Base-by-base conservation (phyloP, 1,140 invertebrate species). In the Cydia amplana region DNA sequence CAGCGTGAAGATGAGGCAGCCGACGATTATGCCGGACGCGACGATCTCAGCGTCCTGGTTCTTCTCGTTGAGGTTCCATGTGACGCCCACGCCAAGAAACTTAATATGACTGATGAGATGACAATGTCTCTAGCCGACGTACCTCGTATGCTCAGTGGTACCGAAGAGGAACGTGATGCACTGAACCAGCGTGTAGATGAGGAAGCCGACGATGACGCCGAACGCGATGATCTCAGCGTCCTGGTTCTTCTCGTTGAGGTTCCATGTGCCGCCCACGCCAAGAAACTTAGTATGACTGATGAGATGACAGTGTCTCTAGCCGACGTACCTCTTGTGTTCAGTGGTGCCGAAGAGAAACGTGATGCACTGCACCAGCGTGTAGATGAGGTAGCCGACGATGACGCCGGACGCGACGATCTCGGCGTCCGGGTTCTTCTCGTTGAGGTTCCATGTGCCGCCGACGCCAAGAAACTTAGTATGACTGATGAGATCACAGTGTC, bases 51-150 rank as follows among this genome's bases (percentile, higher is more conserved):
- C 95, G 85, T 97, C 97, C 1, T 96, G 95, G 87, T 95, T 96
- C 91, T 97, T 97, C 88, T 97, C 97, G 82, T 97, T 96, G n/a
- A 97, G 90, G 89, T 98, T 97, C 96, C 97, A 97, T 9, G 96
- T 97, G 43, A 96, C 97, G 51, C 96, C 96, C n/a, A 97, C 96
- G 32, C 97, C 97, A 51, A 98, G 93, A 85, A 98, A 97, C 81
- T 95, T 25, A 25, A 25, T 3, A 25, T 25, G 25, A 25, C 25
- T 25, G 25, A 25, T 25, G 25, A 40, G 51, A 18, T n/a, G n/a
- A 74, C 16, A 63, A 4, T 63, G 55, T 64, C 1, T 55, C 46
- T 4, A 76, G 16, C 4, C 32, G 18, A 49, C 91, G 91, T 82
- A 95, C 93, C 94, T 95, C 92, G 97, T 97, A 80, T 97, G 95